Evolutionary conservation across 1,140 invertebrate genomes (phyloP), one percentile per base, ranked within the genome.

Genomic region (Oedothorax gibbosus): DNA sequence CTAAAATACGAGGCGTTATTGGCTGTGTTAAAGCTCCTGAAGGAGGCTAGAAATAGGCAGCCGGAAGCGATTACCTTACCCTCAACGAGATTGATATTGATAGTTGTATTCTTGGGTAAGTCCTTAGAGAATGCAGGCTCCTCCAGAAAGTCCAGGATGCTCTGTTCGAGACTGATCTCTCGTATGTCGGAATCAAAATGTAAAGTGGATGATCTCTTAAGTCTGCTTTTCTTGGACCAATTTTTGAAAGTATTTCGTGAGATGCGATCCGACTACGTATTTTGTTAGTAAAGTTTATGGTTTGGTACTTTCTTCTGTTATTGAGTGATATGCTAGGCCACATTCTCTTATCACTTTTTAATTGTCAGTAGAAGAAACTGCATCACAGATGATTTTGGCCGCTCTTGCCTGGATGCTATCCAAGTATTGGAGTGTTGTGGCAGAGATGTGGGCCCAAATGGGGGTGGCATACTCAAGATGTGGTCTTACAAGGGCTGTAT

Each of bases 201-300:
- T 66, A 66, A 20, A 66, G 65, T 6, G 10, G 65, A 6, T 66
- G 2, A 66, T 66, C 65, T 2, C 21, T 66, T 66, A 14, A 66
- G 65, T 60, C 56, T n/a, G n/a, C 11, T 12, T 60, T 60, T 60
- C 56, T 60, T 60, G 56, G 1, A n/a, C 1, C 56, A 60, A 12
- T 60, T 60, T 60, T 60, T n/a, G n/a, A 60, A 57, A 60, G 56
- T 11, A n/a, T 0, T 12, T 1, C 11, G 11, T 1, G 1, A n/a
- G 15, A 14, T 71, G 35, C 9, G 68, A 50, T 50, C 3, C 18
- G 18, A 49, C 2, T 73, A 54, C 71, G 71, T 2, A 73, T 73
- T 54, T 73, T 73, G 18, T 73, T 73, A 73, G 71, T 73, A 54
- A 73, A 73, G 71, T 54, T 73, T 51, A 73, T 73, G 8, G 18